These are phyloP conservation scores for Epirrhoe tristata DNA, from an alignment of 2,888 invertebrate genomes.

Conservation along the genomic window DNA sequence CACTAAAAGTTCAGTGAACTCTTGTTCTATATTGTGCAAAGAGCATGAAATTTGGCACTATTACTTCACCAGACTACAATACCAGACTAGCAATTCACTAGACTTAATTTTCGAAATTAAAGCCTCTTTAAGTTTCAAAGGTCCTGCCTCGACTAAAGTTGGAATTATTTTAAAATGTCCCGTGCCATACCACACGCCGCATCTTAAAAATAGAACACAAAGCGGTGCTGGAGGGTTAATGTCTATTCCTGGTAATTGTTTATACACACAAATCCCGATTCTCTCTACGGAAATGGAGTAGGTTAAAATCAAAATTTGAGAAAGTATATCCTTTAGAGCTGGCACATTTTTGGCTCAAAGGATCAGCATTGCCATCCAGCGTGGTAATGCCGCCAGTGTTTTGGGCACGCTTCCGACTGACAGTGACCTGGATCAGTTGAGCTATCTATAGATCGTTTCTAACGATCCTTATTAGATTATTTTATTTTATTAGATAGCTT, in stretches of 20 bases:
- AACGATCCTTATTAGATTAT: too few species aligned
- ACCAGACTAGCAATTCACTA: too few species aligned
- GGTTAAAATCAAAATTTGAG: neutral
- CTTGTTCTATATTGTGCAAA: constrained; percentile 41
- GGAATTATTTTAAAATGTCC: constrained; percentile 61
- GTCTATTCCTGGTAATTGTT: constrained; percentile 68
- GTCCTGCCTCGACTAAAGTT: constrained; percentile 42
- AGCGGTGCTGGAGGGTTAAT: constrained; percentile 65
- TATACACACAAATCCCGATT: constrained; percentile 54
- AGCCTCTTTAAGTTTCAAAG: neutral
- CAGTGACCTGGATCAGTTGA: too few species aligned
- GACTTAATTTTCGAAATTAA: neutral
- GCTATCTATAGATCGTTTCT: too few species aligned
- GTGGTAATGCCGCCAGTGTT: too few species aligned
- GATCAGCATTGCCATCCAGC: too few species aligned
- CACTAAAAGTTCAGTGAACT: constrained; percentile 64
- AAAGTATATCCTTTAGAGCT: too few species aligned
- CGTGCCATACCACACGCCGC: constrained; percentile 55
- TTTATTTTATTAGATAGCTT: too few species aligned
- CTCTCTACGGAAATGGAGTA: constrained; percentile 28
- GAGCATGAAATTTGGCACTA: constrained; percentile 1
- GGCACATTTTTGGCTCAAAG: too few species aligned
- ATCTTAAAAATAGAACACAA: constrained; percentile 71
- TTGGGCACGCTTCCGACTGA: too few species aligned
- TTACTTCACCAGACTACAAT: neutral